Evolutionary conservation across 2,888 invertebrate species (phyloP), one percentile per base, ranked within the genome.

Genomic region (Oconnorella tubifera): DNA sequence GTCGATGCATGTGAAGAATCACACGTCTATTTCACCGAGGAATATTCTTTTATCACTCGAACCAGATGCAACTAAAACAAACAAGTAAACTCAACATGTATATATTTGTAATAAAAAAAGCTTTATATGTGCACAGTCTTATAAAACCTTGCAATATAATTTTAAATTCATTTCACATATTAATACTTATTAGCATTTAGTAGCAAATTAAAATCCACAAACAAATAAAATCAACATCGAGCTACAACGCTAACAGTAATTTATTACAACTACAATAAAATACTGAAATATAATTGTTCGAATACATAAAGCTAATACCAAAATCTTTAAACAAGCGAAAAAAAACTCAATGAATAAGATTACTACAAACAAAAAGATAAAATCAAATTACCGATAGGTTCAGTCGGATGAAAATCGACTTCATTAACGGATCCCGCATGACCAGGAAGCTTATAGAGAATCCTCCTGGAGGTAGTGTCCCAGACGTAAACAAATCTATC

Each of bases 361-460:
- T 40, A 61, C n/a, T 32, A 53, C 31, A 27, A 57, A 50, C 32
- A 32, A 51, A n/a, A n/a, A 10, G 48, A 57, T 23, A 32, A 50
- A 31, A 77, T 84, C n/a, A n/a, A n/a, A n/a, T 83, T 80, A 89
- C 88, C 80, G 61, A 99, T 89, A 3, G 97, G 92, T 81, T 99
- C 97, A 33, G 87, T 87, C 0, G 90, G 91, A 83, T 99, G 98
- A 82, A 99, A 96, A 82, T 92, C 91, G 0, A 95, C 89, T 80
- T 93, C 95, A 80, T 97, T 98, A 32, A 99, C 95, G 68, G 95
- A 90, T 48, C 99, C 99, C 83, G 93, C 91, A 83, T 99, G 99
- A 0, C 99, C 99, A 0, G 99, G 98, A 73, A 99, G 85, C 84
- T 95, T 96, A 84, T 98, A 99, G 40, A 96, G 83, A 73, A 98